Conservation (phyloP, 30 jellyfish, hydroid and myxozoan species). For the Catostylus mosaicus region DNA sequence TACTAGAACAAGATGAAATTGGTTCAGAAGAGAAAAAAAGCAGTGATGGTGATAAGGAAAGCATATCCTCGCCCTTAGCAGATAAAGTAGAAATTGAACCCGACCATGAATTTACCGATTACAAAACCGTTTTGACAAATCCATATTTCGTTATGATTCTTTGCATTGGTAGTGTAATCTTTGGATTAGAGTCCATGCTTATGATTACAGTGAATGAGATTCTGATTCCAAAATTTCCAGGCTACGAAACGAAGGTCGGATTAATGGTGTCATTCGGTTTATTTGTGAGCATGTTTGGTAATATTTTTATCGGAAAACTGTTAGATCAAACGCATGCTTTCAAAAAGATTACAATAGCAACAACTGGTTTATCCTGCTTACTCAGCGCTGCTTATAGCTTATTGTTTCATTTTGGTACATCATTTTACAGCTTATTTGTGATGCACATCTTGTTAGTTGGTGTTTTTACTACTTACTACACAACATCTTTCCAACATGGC, state of each 20-base stretch:
- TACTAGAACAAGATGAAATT: too few relatives aligned
- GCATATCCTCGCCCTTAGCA: too few relatives aligned
- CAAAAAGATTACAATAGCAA: constrained; percentile 52
- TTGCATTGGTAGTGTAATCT: too few relatives aligned
- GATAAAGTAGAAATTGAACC: too few relatives aligned
- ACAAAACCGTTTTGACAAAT: too few relatives aligned
- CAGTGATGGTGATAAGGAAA: too few relatives aligned
- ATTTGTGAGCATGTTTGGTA: constrained; percentile 50
- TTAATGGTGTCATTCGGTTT: constrained; percentile 68
- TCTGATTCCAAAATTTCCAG: constrained; percentile 76
- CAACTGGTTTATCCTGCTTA: too few relatives aligned
- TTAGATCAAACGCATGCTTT: constrained; percentile 68
- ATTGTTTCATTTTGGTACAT: constrained; percentile 25
- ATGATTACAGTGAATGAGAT: constrained; percentile 68
- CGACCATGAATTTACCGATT: too few relatives aligned
- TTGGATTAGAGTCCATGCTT: constrained; percentile 61
- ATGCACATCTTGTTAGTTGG: too few relatives aligned
- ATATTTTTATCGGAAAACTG: constrained; percentile 59
- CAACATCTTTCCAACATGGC: constrained; percentile 80
- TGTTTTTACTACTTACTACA: constrained; percentile 63
- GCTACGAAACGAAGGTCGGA: constrained; percentile 70
- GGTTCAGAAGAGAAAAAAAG: too few relatives aligned
- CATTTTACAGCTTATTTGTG: constrained; percentile 10
- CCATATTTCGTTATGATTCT: too few relatives aligned
- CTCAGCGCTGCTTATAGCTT: too few relatives aligned